These are phyloP conservation scores for Phenganax subtilis DNA, from an alignment of 92 coral and sea anemone genomes.

Conservation along the genomic window DNA sequence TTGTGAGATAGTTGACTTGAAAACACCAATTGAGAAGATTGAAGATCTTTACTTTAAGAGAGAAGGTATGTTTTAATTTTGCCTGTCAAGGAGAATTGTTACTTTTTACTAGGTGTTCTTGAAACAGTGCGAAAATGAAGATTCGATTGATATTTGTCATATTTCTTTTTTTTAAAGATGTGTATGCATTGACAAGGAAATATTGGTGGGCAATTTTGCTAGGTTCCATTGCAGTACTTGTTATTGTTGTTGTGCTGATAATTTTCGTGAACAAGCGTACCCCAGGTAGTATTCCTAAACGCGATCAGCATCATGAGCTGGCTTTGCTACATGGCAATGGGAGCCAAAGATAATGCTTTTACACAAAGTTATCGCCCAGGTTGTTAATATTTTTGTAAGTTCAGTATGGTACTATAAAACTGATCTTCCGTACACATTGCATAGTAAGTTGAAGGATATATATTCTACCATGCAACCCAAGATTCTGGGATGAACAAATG, in stretches of 20 bases:
- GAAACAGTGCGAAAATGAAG: background rate
- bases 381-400: background rate
- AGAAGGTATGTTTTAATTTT: constrained; percentile 54
- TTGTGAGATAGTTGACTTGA: constrained; percentile 70
- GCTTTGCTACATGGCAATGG: constrained; percentile 5
- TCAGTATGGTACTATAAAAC: background rate
- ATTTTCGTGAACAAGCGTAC: constrained; percentile 60
- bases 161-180: constrained; percentile 49
- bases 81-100: no score
- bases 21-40: constrained; percentile 70
- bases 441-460: no score
- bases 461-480: no score
- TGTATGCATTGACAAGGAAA: constrained; percentile 63
- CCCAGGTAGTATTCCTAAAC: constrained; percentile 78
- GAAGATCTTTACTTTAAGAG: constrained; percentile 63
- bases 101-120: no score
- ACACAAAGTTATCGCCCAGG: background rate
- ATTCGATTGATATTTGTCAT: background rate
- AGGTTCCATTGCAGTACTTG: constrained; percentile 63
- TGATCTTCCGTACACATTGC: no score
- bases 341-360: no score
- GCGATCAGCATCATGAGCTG: constrained; percentile 45
- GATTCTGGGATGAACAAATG: no score
- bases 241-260: constrained; percentile 59
- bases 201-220: constrained; percentile 96